Conservation (phyloP, 2,888 invertebrate species). For the Hypercompe scribonia region DNA sequence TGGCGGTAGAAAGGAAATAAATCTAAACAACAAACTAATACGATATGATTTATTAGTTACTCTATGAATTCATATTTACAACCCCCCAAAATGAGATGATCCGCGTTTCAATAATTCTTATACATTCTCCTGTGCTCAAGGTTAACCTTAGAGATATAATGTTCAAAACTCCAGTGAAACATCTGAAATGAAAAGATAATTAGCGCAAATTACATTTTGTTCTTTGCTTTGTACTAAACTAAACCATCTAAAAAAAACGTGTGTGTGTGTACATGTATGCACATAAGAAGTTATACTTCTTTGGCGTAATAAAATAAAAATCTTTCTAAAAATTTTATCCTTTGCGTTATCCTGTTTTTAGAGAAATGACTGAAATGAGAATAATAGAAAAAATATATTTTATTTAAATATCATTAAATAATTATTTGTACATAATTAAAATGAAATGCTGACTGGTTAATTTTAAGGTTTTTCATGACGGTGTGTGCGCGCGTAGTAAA, state of each 20-base stretch:
- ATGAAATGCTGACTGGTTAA: too few relatives aligned
- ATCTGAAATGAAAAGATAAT: conserved; percentile 67
- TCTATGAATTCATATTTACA: neutral
- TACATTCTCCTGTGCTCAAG: neutral
- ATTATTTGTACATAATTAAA: too few relatives aligned
- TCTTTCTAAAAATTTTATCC: too few relatives aligned
- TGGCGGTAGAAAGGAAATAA: neutral
- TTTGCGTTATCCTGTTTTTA: too few relatives aligned
- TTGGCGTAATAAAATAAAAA: too few relatives aligned
- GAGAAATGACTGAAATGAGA: too few relatives aligned
- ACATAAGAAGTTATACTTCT: too few relatives aligned
- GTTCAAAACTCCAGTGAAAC: conserved; percentile 71
- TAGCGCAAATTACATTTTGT: neutral
- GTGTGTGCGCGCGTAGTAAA: too few relatives aligned
- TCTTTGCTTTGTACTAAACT: neutral
- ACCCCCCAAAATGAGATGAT: neutral
- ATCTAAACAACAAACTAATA: neutral
- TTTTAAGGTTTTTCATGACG: too few relatives aligned
- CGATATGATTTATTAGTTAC: neutral
- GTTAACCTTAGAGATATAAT: neutral
- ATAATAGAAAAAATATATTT: too few relatives aligned
- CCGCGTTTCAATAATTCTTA: neutral
- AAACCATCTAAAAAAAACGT: neutral
- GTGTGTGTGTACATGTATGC: too few relatives aligned
- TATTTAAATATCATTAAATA: too few relatives aligned